phyloP scores from a whole-genome alignment of 1,140 invertebrate species.

The Zophobas morio region DNA sequence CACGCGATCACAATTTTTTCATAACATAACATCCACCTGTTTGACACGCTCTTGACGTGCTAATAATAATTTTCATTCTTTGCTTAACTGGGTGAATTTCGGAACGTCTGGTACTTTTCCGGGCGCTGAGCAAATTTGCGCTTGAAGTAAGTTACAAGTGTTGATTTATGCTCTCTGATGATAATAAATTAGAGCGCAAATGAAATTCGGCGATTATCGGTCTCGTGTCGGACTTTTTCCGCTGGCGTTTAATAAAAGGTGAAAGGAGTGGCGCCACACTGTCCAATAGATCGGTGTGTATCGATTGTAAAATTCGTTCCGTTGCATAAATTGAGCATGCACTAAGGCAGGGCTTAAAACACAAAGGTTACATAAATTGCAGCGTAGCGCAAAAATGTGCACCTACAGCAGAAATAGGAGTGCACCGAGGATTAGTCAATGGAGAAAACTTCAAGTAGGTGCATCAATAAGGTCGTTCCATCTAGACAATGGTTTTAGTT shows the following conservation, averaged over 20 bases:
- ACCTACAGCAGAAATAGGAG: constrained; percentile 26
- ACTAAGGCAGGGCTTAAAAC: constrained; percentile 10
- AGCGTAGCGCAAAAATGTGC: constrained; percentile 10
- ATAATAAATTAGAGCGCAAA: too few relatives aligned
- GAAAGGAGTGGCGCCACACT: constrained; percentile 32
- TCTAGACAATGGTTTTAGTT: constrained; percentile 22
- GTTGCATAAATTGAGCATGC: constrained; percentile 24
- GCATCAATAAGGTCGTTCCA: constrained; percentile 1
- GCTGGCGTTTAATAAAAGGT: not conserved
- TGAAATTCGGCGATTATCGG: not conserved
- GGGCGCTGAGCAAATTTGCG: too few relatives aligned
- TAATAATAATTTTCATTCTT: too few relatives aligned
- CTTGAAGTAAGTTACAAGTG: too few relatives aligned
- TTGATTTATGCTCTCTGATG: too few relatives aligned
- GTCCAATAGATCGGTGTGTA: constrained; percentile 25
- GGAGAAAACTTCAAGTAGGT: constrained; percentile 5
- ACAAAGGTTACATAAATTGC: constrained; percentile 40
- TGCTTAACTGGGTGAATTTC: too few relatives aligned
- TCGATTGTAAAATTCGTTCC: constrained; percentile 35
- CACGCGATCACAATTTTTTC: too few relatives aligned
- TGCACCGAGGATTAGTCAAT: not conserved
- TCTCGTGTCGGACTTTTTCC: not conserved
- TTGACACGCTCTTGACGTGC: too few relatives aligned
- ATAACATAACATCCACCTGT: too few relatives aligned
- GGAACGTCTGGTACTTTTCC: too few relatives aligned